phyloP scores from a whole-genome alignment of 2,888 invertebrate genomes.

The Glyphotaelius pellucidus region DNA sequence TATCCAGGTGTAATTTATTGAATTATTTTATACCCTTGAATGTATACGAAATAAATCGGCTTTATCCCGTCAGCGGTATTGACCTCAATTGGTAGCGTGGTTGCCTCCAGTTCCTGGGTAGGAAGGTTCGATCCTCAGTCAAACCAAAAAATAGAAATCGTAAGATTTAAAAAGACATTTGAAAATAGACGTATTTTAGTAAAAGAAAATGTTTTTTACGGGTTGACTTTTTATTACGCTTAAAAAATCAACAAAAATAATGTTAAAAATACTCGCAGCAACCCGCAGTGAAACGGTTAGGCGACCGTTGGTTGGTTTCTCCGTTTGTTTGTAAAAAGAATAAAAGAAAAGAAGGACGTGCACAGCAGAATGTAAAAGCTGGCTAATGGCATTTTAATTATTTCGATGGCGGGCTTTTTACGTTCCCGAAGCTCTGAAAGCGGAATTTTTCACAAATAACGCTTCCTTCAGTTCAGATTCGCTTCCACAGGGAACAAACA shows the following conservation, averaged over 20 bases:
- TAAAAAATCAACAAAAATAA: background rate
- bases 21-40: no score
- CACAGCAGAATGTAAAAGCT: slow-evolving; percentile 22
- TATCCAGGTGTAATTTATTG: no score
- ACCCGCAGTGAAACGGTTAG: background rate
- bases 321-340: slow-evolving; percentile 34
- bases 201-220: no score
- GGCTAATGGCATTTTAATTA: slow-evolving; percentile 42
- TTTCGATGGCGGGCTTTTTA: slow-evolving; percentile 34
- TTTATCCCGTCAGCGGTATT: no score
- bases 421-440: slow-evolving; percentile 12
- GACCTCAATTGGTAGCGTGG: no score
- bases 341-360: slow-evolving; percentile 7
- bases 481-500: background rate
- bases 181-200: no score
- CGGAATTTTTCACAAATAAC: slow-evolving; percentile 17
- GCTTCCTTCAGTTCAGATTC: background rate
- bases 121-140: no score
- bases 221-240: no score
- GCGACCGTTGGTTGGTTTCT: background rate
- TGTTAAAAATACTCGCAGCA: background rate
- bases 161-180: no score
- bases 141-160: no score
- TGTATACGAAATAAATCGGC: no score
- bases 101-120: no score